Evolutionary conservation across 2,888 invertebrate genomes (phyloP).

Genomic region (Stictocephala bisonia): DNA sequence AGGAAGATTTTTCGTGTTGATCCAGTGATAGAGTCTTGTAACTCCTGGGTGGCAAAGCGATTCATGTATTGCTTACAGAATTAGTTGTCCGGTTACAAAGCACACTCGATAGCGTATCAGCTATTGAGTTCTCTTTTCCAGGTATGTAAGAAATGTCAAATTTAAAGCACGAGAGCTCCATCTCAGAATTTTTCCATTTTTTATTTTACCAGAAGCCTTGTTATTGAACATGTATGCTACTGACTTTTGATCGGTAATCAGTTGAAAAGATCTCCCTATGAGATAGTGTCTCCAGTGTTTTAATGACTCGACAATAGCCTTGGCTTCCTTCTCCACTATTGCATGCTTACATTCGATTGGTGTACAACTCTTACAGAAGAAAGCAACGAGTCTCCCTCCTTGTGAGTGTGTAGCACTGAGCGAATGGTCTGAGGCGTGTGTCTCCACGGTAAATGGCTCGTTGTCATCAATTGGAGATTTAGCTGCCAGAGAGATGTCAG

Average conservation of each 20-base stretch:
- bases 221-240: conserved; percentile 48
- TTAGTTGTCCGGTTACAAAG: too few relatives aligned
- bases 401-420: conserved; percentile 24
- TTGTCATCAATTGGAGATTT: conserved; percentile 1
- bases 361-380: too few relatives aligned
- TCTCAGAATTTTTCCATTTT: conserved; percentile 49
- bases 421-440: conserved; percentile 15
- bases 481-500: conserved; percentile 6
- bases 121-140: conserved; percentile 49
- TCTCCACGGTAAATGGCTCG: background rate
- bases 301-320: conserved; percentile 47
- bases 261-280: conserved; percentile 47
- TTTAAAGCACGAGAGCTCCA: conserved; percentile 48
- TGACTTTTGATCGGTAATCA: conserved; percentile 35
- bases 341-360: too few relatives aligned
- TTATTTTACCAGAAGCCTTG: conserved; percentile 42
- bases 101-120: conserved; percentile 4
- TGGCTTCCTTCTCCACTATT: conserved; percentile 45
- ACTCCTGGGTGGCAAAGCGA: conserved; percentile 51
- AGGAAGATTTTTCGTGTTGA: conserved; percentile 49
- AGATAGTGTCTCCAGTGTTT: conserved; percentile 51
- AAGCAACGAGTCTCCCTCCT: too few relatives aligned
- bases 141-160: conserved; percentile 49
- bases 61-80: conserved; percentile 44
- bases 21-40: conserved; percentile 52